These are phyloP conservation scores for Scolopax mira DNA, from an alignment of 2,113 vertebrate genomes.

Conservation along the genomic window DNA sequence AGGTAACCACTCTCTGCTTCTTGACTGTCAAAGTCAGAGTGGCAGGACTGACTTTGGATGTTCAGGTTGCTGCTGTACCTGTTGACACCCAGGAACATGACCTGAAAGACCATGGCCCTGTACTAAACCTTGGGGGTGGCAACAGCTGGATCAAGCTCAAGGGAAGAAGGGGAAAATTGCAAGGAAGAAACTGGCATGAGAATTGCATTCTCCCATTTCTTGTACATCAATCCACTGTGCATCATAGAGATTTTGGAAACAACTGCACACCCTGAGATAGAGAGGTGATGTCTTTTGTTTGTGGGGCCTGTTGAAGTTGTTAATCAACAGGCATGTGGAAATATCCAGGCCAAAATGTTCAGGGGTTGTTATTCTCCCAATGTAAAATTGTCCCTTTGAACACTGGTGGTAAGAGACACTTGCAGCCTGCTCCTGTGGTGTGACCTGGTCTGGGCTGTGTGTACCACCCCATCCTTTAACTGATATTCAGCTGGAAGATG, in stretches of 20 bases:
- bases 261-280: neutral
- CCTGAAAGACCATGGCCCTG: neutral
- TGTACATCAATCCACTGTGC: no score
- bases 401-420: neutral
- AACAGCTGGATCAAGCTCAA: neutral
- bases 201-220: neutral
- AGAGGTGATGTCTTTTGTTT: neutral
- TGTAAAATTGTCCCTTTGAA: neutral
- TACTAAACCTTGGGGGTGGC: no score
- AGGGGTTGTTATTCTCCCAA: neutral
- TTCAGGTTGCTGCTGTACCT: neutral
- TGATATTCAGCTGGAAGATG: neutral
- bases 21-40: neutral
- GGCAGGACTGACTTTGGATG: neutral
- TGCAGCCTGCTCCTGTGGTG: rapidly evolving
- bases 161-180: neutral
- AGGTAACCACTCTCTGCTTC: neutral
- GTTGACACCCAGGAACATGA: neutral
- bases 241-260: neutral
- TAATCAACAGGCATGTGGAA: neutral
- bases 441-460: neutral
- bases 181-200: neutral
- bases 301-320: neutral
- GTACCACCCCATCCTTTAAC: neutral
- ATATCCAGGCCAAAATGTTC: neutral